A percentile compares a stretch with the other conserved stretches of the same genome.
Evolutionary conservation across 2,888 invertebrate genomes (phyloP).

Genomic region (Patella depressa): DNA sequence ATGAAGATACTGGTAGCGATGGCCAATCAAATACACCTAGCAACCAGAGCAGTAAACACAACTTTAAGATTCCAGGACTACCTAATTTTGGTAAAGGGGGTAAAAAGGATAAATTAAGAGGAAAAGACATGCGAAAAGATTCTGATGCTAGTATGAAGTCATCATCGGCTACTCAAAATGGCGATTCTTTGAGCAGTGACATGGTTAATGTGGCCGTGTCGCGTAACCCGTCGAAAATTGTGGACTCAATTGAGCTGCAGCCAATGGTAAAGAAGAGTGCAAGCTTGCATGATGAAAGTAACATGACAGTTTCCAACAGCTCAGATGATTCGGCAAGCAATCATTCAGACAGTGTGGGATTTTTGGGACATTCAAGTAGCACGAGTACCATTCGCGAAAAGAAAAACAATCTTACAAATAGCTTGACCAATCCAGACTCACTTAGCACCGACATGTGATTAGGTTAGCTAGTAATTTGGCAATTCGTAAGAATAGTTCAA

Average conservation of each 20-base stretch:
- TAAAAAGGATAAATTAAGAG: constrained; percentile 39
- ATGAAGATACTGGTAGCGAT: constrained; percentile 16
- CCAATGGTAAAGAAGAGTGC: constrained; percentile 28
- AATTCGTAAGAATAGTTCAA: no score
- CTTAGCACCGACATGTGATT: constrained; percentile 47
- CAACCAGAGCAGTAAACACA: constrained; percentile 45
- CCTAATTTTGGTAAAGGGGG: constrained; percentile 38
- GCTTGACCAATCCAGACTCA: constrained; percentile 45
- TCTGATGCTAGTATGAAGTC: constrained; percentile 32
- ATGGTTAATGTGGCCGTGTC: constrained; percentile 42
- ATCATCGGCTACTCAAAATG: constrained; percentile 35
- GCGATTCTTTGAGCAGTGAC: constrained; percentile 45
- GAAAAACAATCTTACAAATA: constrained; percentile 44
- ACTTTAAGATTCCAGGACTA: constrained; percentile 27
- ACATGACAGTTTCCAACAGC: constrained; percentile 18
- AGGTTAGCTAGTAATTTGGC: no score
- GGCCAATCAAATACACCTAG: constrained; percentile 36
- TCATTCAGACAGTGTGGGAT: constrained; percentile 26
- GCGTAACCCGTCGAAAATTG: constrained; percentile 39
- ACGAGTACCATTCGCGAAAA: constrained; percentile 32
- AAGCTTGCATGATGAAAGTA: constrained; percentile 22
- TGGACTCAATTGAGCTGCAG: constrained; percentile 49
- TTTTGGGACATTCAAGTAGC: constrained; percentile 25
- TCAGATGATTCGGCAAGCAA: constrained; percentile 16
- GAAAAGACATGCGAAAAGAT: constrained; percentile 38